Base-by-base conservation (phyloP, 1,140 invertebrate species). In the Drosophila persimilis region DNA sequence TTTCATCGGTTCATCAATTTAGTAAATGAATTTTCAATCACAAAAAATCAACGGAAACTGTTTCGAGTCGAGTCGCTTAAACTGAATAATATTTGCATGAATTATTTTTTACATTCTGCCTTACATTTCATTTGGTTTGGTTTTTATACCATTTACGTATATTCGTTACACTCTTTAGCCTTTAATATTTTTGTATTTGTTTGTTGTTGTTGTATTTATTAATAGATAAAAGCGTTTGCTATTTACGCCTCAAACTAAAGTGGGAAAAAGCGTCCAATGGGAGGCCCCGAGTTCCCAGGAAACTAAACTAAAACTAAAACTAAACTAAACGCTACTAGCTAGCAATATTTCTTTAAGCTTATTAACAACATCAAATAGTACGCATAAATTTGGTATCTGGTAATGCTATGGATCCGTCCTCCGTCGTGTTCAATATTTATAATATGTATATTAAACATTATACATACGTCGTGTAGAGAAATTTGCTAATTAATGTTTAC, bases 331-430 rank as follows among this genome's bases (percentile, higher is more conserved):
- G 57, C 81, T 86, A 86, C 83, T 77, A 60, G 77, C 73, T 80
- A 80, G 73, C 73, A 80, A 83, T 85, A 86, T 59, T 71, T 59
- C 17, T 56, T 69, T 88, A 88, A 88, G 83, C 83, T 89, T 88
- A 88, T 88, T 84, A 88, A 88, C 83, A 88, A 88, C 84, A 88
- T 83, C 83, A 77, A 88, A 71, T 88, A 84, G 80, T 86, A 85
- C 74, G 83, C 83, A 66, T 89, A 77, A 53, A 53, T 60, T 46
- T 55, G 35, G 43, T 63, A 50, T 51, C 45, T 64, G 73, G 48
- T 63, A 67, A 74, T 58, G 65, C 63, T 46, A 51, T 15, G 46
- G 46, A 39, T 53, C 63, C 26, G 24, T 70, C 58, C 56, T 41
- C 15, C 55, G 60, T 74, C 65, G 52, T 48, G 67, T 76, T 85